Evolutionary conservation across 2,113 vertebrate species (phyloP).

Genomic region (Otolemur garnettii): DNA sequence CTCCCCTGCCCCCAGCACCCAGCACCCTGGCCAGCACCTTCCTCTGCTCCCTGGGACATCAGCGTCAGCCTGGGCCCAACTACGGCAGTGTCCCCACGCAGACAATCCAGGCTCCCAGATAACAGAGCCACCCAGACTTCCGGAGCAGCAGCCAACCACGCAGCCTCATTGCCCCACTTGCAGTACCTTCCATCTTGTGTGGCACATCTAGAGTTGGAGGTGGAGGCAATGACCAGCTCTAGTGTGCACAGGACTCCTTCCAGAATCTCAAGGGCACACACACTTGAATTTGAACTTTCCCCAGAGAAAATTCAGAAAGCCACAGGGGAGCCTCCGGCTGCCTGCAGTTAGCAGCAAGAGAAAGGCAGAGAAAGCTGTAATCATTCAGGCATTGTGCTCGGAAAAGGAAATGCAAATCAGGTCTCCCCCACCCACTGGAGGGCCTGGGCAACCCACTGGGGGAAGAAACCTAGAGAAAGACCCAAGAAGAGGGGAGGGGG

Average conservation of each 20-base stretch:
- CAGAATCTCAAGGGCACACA: background rate
- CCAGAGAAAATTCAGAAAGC: background rate
- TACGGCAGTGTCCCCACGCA: no score
- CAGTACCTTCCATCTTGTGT: no score
- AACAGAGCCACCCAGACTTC: background rate
- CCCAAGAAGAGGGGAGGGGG: background rate
- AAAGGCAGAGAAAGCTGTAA: background rate
- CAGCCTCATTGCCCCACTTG: background rate
- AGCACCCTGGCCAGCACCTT: no score
- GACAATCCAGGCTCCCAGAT: background rate
- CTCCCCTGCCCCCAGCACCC: no score
- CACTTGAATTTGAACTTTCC: background rate
- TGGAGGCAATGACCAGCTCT: background rate
- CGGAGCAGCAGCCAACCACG: background rate
- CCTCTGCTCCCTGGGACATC: no score
- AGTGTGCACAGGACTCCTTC: background rate
- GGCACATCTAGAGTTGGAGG: no score
- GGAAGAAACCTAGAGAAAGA: background rate
- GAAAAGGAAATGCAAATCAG: background rate
- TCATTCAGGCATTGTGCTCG: background rate
- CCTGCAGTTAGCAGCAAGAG: background rate
- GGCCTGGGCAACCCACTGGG: background rate
- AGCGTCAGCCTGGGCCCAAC: background rate
- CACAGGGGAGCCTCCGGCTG: background rate
- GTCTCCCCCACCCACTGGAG: background rate